Evolutionary conservation across 2,888 invertebrate genomes (phyloP).

Genomic region (Limenitis camilla): DNA sequence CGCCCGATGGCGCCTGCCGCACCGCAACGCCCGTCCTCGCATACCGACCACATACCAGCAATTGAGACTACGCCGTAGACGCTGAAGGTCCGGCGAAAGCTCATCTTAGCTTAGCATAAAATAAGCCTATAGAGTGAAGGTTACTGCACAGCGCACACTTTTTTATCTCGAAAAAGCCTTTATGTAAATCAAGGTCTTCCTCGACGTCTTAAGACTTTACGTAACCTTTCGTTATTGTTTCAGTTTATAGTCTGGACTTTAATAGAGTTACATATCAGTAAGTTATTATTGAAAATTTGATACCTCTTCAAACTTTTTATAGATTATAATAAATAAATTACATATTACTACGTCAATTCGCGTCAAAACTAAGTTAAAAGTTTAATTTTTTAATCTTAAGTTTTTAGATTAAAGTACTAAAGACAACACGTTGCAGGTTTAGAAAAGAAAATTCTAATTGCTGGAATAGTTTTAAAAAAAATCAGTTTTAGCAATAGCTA

Average conservation of each 20-base stretch:
- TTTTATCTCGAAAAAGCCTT: conserved; percentile 17
- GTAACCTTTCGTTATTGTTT: conserved; percentile 7
- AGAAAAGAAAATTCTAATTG: too few relatives aligned
- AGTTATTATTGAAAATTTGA: too few relatives aligned
- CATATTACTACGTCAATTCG: too few relatives aligned
- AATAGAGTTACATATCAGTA: background rate
- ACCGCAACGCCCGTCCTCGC: conserved; percentile 39
- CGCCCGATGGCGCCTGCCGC: conserved; percentile 31
- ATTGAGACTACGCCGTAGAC: conserved; percentile 52
- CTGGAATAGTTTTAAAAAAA: too few relatives aligned
- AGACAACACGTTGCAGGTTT: too few relatives aligned
- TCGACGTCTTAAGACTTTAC: conserved; percentile 13
- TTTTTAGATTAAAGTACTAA: too few relatives aligned
- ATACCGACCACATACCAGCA: conserved; percentile 37
- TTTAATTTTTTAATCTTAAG: too few relatives aligned
- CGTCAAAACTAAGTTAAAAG: too few relatives aligned
- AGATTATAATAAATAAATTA: too few relatives aligned
- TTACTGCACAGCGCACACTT: conserved; percentile 15
- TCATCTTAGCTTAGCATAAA: conserved; percentile 13
- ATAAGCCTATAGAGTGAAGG: conserved; percentile 16
- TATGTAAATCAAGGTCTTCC: conserved; percentile 19
- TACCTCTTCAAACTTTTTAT: too few relatives aligned
- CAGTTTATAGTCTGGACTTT: background rate
- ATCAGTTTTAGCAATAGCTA: too few relatives aligned
- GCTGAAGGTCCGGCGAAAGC: conserved; percentile 28